Conservation (phyloP, 2,113 vertebrate species). For the Struthidea cinerea region DNA sequence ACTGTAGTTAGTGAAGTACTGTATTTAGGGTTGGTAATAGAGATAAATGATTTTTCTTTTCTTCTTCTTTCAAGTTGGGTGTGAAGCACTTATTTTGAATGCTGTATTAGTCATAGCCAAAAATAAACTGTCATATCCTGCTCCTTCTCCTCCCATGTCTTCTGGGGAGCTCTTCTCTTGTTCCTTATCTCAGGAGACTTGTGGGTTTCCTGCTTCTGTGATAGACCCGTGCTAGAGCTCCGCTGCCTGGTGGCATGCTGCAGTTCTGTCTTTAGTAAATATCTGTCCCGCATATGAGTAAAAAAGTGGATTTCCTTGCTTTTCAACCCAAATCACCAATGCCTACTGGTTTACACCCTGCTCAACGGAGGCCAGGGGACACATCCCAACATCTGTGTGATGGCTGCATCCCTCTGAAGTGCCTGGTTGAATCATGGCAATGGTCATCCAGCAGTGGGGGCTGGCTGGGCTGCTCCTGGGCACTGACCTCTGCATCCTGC, state of each 20-base stretch:
- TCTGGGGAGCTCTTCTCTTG: background rate
- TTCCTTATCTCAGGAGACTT: background rate
- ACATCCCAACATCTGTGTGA: background rate
- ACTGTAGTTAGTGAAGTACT: background rate
- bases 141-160: background rate
- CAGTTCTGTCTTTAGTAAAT: background rate
- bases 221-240: background rate
- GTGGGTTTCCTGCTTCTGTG: background rate
- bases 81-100: background rate
- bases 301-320: background rate
- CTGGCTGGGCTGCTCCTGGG: background rate
- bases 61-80: background rate
- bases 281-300: fast-evolving
- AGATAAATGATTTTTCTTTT: background rate
- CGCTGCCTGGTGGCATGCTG: fast-evolving
- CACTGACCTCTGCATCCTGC: background rate
- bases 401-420: background rate
- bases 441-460: background rate
- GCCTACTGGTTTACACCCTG: background rate
- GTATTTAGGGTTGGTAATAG: background rate
- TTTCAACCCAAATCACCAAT: background rate
- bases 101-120: background rate
- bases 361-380: background rate
- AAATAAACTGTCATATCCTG: background rate
- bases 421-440: fast-evolving